Conservation (phyloP, 2,113 vertebrate species). For the Riparia riparia region DNA sequence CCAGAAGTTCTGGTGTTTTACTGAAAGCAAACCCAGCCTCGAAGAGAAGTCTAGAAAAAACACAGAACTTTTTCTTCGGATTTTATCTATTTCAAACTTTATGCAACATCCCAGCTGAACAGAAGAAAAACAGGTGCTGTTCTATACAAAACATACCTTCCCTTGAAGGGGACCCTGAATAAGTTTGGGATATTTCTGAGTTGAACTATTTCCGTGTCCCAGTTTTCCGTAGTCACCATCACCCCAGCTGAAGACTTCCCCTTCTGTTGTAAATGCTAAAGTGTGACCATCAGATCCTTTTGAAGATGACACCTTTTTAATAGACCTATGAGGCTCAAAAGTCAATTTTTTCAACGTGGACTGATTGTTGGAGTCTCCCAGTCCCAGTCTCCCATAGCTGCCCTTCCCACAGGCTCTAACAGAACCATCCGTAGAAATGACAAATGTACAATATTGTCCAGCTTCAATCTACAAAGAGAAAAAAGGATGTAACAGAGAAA, state of each 20-base stretch:
- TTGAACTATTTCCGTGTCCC: constrained; percentile 88
- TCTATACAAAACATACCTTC: constrained; percentile 73
- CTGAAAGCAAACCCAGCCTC: not conserved
- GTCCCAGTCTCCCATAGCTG: constrained; percentile 85
- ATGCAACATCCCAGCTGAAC: not conserved
- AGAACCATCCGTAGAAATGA: constrained; percentile 86
- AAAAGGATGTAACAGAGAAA: not conserved
- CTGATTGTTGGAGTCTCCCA: constrained; percentile 89
- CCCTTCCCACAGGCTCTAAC: constrained; percentile 88
- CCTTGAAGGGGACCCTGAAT: constrained; percentile 88
- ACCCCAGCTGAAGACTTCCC: constrained; percentile 89
- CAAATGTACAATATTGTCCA: constrained; percentile 88
- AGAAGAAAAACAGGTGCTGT: not conserved
- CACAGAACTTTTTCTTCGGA: not conserved
- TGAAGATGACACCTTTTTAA: constrained; percentile 88
- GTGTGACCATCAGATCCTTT: constrained; percentile 90
- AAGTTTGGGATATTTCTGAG: constrained; percentile 88
- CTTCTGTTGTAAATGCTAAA: constrained; percentile 86
- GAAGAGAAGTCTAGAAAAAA: not conserved
- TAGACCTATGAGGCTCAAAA: constrained; percentile 87
- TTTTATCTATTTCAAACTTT: not conserved
- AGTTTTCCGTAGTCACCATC: constrained; percentile 88
- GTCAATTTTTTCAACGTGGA: constrained; percentile 88
- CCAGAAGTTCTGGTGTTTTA: not conserved
- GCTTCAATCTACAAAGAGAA: constrained; percentile 83